Evolutionary conservation across 2,797 vertebrate species (phyloP).

Genomic region (Astyanax mexicanus): DNA sequence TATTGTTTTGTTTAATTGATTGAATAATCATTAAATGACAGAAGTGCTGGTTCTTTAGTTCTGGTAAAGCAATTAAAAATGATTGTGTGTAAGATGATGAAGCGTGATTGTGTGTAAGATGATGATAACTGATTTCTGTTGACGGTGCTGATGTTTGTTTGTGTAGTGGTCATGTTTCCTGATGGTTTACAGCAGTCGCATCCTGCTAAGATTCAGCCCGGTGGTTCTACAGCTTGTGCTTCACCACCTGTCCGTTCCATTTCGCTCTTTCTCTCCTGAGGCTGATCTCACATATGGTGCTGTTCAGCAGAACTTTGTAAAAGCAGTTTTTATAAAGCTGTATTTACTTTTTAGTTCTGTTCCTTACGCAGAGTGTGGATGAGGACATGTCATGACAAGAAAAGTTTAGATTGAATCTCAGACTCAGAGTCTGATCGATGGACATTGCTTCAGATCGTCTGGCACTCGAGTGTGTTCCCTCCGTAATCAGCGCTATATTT

Average conservation of each 20-base stretch:
- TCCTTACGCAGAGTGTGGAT: neutral
- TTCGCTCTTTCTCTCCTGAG: slow-evolving; percentile 1
- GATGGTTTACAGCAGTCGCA: neutral
- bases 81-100: neutral
- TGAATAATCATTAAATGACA: neutral
- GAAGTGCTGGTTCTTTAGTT: neutral
- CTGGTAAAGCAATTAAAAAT: neutral
- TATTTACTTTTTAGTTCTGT: neutral
- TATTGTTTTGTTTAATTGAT: neutral
- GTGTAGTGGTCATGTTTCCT: neutral
- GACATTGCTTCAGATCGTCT: neutral
- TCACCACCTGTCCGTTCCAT: slow-evolving; percentile 40
- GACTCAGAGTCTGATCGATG: neutral
- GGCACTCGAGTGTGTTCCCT: neutral
- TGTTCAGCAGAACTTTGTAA: neutral
- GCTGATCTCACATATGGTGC: slow-evolving; percentile 2
- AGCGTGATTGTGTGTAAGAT: neutral
- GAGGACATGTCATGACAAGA: slow-evolving; percentile 26
- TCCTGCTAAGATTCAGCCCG: slow-evolving; percentile 30
- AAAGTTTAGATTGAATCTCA: neutral
- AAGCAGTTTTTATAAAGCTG: neutral
- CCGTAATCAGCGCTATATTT: slow-evolving; percentile 11
- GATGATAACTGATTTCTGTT: neutral
- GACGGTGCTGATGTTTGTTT: neutral
- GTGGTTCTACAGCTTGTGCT: slow-evolving; percentile 25